Evolutionary conservation across 2,797 vertebrate species (phyloP).

Genomic region (Melanogrammus aeglefinus): DNA sequence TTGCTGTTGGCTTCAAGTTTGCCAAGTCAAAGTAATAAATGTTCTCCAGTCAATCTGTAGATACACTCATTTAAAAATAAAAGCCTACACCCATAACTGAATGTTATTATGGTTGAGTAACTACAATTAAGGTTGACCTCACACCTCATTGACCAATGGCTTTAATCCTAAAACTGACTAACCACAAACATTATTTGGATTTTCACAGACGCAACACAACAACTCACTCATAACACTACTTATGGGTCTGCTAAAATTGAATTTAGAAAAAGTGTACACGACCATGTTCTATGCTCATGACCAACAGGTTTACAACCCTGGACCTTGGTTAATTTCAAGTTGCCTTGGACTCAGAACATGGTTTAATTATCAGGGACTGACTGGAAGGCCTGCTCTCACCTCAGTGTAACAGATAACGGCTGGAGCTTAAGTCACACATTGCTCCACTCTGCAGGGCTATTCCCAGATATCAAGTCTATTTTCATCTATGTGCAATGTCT

Average conservation of each 20-base stretch:
- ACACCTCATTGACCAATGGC: too few species aligned
- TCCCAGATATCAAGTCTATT: constrained; percentile 1
- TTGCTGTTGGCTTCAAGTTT: not conserved
- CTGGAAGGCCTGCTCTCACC: not conserved
- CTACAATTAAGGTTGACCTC: too few species aligned
- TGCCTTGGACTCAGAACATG: not conserved
- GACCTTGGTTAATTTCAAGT: not conserved
- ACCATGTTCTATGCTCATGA: not conserved
- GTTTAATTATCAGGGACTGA: not conserved
- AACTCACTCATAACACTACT: too few species aligned
- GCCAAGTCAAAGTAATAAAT: not conserved
- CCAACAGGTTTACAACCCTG: not conserved
- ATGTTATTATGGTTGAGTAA: too few species aligned
- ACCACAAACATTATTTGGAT: too few species aligned
- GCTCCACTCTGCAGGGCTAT: constrained; percentile 13
- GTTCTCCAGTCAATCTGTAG: not conserved
- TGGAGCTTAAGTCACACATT: not conserved
- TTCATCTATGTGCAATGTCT: constrained; percentile 2
- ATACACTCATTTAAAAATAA: too few species aligned
- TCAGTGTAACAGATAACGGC: not conserved
- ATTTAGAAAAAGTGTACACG: too few species aligned
- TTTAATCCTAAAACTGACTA: too few species aligned
- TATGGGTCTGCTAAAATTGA: too few species aligned
- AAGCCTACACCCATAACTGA: not conserved
- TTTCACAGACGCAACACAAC: too few species aligned